Base-by-base conservation (phyloP, 2,888 invertebrate genomes). In the Aphidoletes aphidimyza region DNA sequence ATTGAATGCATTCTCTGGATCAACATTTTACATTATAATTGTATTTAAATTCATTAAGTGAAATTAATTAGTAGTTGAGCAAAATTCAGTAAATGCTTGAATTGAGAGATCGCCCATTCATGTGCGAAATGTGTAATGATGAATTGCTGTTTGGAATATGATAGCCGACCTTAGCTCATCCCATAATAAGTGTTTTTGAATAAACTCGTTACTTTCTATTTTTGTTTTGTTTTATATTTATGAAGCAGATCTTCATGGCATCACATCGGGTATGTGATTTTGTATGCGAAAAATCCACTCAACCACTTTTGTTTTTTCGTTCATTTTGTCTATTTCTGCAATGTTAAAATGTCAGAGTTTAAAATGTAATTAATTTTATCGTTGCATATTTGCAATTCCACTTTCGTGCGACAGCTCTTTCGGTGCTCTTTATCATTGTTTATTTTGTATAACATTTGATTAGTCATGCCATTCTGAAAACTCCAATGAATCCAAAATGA, bases 141-240 rank as follows among this genome's bases (percentile, higher is more conserved):
- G 34, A 69, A 30, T 69, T 69, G 14, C 2, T 9, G 30, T 69
- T 11, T 30, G 14, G 30, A 30, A 69, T 11, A 14, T 3, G 9
- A 34, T 69, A 69, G n/a, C 69, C n/a, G 54, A 5, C 0, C 26
- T 22, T 26, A 26, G 26, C 54, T 54, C 54, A 54, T 54, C 54
- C 54, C 54, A 54, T 54, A 69, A 69, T 69, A 69, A 69, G 69
- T 69, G n/a, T 30, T 54, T 69, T 69, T 69, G 69, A 69, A 69
- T 69, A 69, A 69, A 69, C 69, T 30, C 69, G 30, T 69, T 69
- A 69, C 69, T 69, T 69, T 69, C 69, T 54, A 54, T 54, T 69
- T 69, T 54, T 54, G n/a, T 54, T 54, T 54, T n/a, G 6, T 11
- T 22, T 54, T 9, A 54, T 54, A 22, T 8, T 22, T n/a, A n/a